Conservation (phyloP, 2,888 invertebrate species). For the Parnassius apollo region DNA sequence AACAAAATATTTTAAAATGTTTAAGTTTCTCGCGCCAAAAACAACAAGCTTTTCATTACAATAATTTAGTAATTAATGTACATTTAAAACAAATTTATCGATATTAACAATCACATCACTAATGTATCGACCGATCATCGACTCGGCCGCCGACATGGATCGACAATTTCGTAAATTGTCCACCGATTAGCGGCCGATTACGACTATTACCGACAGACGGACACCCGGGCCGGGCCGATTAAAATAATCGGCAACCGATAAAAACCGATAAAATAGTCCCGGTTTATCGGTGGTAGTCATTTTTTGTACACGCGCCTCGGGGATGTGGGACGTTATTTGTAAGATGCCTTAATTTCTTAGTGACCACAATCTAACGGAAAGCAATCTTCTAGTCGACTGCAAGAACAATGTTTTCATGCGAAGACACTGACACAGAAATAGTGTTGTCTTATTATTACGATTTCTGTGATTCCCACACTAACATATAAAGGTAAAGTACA, state of each 20-base stretch:
- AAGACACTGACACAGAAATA: background rate
- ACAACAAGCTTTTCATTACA: background rate
- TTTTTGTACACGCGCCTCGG: conserved; percentile 51
- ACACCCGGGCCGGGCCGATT: conserved; percentile 76
- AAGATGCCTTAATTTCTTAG: conserved; percentile 8
- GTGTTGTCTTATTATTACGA: no score
- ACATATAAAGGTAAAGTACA: background rate
- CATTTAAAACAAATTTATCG: conserved; percentile 41
- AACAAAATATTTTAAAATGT: no score
- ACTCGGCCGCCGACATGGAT: conserved; percentile 75
- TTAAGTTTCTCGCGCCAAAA: no score
- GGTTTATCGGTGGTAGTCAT: conserved; percentile 55
- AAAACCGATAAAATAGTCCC: conserved; percentile 72
- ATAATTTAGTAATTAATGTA: background rate
- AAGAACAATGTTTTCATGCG: background rate
- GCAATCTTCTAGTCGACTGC: background rate
- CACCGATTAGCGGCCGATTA: conserved; percentile 80
- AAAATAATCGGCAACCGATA: conserved; percentile 79
- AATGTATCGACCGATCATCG: conserved; percentile 57
- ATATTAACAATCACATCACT: conserved; percentile 55
- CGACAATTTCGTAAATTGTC: conserved; percentile 81
- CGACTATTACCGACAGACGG: conserved; percentile 77
- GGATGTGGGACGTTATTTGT: conserved; percentile 27
- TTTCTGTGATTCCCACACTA: background rate
- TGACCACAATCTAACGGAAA: conserved; percentile 8